phyloP scores from a whole-genome alignment of 2,888 invertebrate genomes.

The Capitulum mitella region DNA sequence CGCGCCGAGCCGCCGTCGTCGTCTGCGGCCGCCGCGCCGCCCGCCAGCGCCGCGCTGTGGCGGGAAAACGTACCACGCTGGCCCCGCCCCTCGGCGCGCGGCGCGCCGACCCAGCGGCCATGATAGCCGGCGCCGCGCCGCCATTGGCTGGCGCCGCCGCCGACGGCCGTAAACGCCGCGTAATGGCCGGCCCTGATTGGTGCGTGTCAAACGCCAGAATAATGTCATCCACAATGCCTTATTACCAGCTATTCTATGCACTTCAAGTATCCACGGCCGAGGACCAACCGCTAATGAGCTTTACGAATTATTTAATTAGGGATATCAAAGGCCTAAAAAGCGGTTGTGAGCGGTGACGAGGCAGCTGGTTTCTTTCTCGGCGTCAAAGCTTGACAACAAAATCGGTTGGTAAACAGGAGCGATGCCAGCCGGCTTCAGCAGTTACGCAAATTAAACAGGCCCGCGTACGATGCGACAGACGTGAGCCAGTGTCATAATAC shows the following conservation, averaged over 20 bases:
- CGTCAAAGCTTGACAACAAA: neutral
- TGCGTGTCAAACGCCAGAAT: conserved; percentile 9
- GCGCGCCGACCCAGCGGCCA: neutral
- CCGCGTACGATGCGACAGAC: neutral
- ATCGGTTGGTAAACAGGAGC: neutral
- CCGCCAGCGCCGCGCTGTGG: conserved; percentile 4
- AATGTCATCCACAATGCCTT: conserved; percentile 22
- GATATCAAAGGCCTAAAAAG: conserved; percentile 7
- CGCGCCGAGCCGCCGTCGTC: neutral
- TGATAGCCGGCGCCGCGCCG: neutral
- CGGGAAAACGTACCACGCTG: neutral
- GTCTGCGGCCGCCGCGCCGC: neutral
- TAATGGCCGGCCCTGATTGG: conserved; percentile 5
- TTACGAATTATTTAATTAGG: conserved; percentile 13
- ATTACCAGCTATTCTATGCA: conserved; percentile 24
- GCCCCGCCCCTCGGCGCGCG: neutral
- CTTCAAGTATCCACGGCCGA: conserved; percentile 5
- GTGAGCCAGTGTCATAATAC: neutral
- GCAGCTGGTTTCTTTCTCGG: neutral
- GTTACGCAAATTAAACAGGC: neutral
- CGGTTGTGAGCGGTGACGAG: neutral
- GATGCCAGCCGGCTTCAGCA: neutral
- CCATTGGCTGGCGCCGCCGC: neutral
- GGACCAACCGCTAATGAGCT: neutral
- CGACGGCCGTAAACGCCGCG: neutral